Base-by-base conservation (phyloP, 2,113 vertebrate genomes). In the Eurypyga helias region DNA sequence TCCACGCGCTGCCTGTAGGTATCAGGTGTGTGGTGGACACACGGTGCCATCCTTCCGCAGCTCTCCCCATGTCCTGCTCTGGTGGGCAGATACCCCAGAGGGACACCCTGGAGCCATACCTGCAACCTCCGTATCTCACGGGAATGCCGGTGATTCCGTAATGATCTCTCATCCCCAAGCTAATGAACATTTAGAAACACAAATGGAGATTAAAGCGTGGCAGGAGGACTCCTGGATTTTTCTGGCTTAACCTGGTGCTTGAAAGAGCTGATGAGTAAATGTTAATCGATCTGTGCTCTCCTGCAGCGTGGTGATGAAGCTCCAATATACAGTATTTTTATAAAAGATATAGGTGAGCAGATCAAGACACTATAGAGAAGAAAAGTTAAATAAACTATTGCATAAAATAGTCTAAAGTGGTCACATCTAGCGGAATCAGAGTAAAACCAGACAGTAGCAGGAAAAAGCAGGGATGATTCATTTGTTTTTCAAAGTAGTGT, bases 21-120 rank as follows among this genome's bases (percentile, higher is more conserved):
- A 13, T 15, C 14, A 49, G 31, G 52, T 9, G 10, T 0, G 0
- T 60, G 65, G 23, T 65, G 55, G 31, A 7, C 28, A 14, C 26
- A 0, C 9, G 2, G 6, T 60, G n/a, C 77, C n/a, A 4, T 73
- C 28, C 7, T 83, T 45, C 51, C 73, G 34, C 18, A 25, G 46
- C 36, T 45, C 10, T 52, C 28, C 57, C 55, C 16, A 2, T 2
- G 1, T 31, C 19, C 38, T 72, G 26, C 6, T 65, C 17, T 41
- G 24, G 13, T 52, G 41, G 28, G 52, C 13, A 70, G 4, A 66
- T 36, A 43, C 1, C 34, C n/a, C 45, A 48, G 54, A 0, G 0
- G 49, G 65, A 58, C 14, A 13, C 18, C 15, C 3, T 3, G 3
- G 24, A 17, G 8, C 29, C 19, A 7, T 13, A 46, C 11, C 48